Conservation (phyloP, 30 jellyfish, hydroid and myxozoan genomes). For the Catostylus mosaicus region DNA sequence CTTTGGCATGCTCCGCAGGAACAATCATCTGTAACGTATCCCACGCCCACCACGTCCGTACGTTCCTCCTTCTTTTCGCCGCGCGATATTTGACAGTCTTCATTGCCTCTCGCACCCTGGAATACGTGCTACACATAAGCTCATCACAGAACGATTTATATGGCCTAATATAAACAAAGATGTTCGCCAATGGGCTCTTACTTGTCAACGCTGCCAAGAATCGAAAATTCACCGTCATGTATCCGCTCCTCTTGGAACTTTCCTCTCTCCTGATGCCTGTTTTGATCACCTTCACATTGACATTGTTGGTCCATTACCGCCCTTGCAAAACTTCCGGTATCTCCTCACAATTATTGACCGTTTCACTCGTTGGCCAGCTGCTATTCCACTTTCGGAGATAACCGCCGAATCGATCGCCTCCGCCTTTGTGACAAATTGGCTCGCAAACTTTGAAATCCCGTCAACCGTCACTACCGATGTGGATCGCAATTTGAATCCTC, state of each 20-base stretch:
- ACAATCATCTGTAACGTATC: too few species aligned
- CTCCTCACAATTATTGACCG: background rate
- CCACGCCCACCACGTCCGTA: conserved; percentile 18
- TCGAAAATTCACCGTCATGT: conserved; percentile 34
- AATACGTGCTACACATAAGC: conserved; percentile 10
- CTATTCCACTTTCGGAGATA: background rate
- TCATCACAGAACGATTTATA: conserved; percentile 14
- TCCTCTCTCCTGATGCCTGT: conserved; percentile 35
- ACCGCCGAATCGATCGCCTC: background rate
- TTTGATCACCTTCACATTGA: conserved; percentile 37
- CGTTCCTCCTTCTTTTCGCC: conserved; percentile 21
- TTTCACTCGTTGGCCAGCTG: background rate
- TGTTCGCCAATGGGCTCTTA: conserved; percentile 8
- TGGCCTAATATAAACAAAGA: conserved; percentile 11
- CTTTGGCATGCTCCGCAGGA: background rate
- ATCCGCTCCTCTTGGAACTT: conserved; percentile 20
- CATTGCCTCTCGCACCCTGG: conserved; percentile 35
- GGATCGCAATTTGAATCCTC: too few species aligned
- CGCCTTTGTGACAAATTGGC: background rate
- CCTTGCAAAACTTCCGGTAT: background rate
- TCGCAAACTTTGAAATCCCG: background rate
- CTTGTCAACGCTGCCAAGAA: conserved; percentile 24
- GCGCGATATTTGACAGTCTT: background rate
- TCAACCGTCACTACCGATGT: too few species aligned
- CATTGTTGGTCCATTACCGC: conserved; percentile 40